These are phyloP conservation scores for Dasypogon diadema DNA, from an alignment of 2,888 invertebrate species.

Conservation along the genomic window DNA sequence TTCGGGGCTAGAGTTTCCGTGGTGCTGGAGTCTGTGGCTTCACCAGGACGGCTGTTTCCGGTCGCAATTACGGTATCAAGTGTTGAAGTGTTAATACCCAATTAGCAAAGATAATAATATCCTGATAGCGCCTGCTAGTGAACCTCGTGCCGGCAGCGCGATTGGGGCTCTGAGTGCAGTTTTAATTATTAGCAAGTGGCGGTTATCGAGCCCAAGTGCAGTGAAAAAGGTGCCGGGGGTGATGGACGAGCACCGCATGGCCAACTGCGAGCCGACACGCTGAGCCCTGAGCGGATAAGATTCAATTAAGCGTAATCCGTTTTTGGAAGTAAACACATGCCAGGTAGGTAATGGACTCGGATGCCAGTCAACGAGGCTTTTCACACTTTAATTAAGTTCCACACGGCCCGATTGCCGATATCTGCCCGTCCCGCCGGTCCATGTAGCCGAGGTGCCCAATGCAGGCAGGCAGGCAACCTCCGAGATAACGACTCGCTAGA, in stretches of 20 bases:
- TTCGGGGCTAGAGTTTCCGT: not conserved
- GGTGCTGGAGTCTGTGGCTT: not conserved
- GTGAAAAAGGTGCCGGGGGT: not conserved
- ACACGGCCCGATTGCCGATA: constrained; percentile 1
- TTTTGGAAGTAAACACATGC: constrained; percentile 39
- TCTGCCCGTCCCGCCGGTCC: not conserved
- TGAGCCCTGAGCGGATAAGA: constrained; percentile 22
- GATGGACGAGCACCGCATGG: not conserved
- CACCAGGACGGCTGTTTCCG: not conserved
- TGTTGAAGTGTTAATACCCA: constrained; percentile 33
- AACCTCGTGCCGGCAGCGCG: not conserved
- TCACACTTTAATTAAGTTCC: constrained; percentile 49
- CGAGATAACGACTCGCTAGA: constrained; percentile 17
- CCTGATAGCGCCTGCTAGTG: constrained; percentile 6
- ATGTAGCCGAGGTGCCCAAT: not conserved
- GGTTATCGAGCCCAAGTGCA: not conserved
- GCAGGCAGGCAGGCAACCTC: not conserved
- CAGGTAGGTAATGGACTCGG: constrained; percentile 43
- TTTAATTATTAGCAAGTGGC: constrained; percentile 36
- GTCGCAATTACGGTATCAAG: constrained; percentile 27
- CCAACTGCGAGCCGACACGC: not conserved
- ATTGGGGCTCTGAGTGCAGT: constrained; percentile 2
- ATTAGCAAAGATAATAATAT: constrained; percentile 38
- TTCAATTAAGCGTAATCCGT: constrained; percentile 37
- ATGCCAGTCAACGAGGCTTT: constrained; percentile 13